Evolutionary conservation across 2,797 vertebrate species (phyloP).

Genomic region (Menidia menidia): DNA sequence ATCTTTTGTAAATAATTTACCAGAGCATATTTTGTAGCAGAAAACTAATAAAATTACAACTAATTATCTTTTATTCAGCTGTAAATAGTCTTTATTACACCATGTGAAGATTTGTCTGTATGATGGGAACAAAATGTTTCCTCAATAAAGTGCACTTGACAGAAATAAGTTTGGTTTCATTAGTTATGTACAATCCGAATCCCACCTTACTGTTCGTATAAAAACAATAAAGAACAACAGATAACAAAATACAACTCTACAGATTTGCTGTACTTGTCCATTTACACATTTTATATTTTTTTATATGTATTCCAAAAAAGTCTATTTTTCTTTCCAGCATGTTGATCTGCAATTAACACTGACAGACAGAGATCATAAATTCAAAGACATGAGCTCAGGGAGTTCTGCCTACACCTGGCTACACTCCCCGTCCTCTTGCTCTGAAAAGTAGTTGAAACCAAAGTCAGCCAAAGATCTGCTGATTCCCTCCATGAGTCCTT

Average conservation of each 20-base stretch:
- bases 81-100: slow-evolving; percentile 34
- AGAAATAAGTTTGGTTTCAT: slow-evolving; percentile 41
- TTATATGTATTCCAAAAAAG: not conserved
- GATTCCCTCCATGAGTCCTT: slow-evolving; percentile 56
- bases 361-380: not conserved
- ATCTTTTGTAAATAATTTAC: slow-evolving; percentile 54
- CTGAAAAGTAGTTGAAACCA: slow-evolving; percentile 13
- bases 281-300: not conserved
- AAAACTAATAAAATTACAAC: slow-evolving; percentile 15
- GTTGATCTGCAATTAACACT: slow-evolving; percentile 9
- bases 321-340: not conserved
- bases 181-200: slow-evolving; percentile 43
- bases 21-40: slow-evolving; percentile 67
- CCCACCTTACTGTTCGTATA: slow-evolving; percentile 35
- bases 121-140: slow-evolving; percentile 33
- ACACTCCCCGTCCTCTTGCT: slow-evolving; percentile 67
- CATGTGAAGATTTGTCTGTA: slow-evolving; percentile 18
- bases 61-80: slow-evolving; percentile 25
- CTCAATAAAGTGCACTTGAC: slow-evolving; percentile 52
- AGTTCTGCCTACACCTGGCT: slow-evolving; percentile 77
- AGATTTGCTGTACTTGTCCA: slow-evolving; percentile 4
- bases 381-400: not conserved
- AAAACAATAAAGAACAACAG: slow-evolving; percentile 42
- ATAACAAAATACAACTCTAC: slow-evolving; percentile 30
- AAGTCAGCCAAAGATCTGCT: slow-evolving; percentile 25